Conservation (phyloP, 2,888 invertebrate species). For the Labia minor region DNA sequence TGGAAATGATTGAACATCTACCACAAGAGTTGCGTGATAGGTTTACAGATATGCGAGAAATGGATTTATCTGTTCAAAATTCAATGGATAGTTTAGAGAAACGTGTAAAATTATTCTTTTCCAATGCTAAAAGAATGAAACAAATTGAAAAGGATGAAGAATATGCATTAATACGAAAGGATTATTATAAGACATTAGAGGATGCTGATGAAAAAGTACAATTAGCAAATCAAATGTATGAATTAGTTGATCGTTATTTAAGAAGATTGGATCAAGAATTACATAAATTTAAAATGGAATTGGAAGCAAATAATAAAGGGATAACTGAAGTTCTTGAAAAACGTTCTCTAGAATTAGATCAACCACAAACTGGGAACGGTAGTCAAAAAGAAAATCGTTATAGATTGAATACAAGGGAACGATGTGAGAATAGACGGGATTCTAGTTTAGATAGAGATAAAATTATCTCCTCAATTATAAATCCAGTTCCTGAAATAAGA, state of each 20-base stretch:
- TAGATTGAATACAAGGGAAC: conserved; percentile 32
- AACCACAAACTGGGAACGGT: conserved; percentile 45
- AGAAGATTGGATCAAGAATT: conserved; percentile 79
- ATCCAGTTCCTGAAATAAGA: neutral
- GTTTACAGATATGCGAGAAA: conserved; percentile 95
- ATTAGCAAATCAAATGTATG: conserved; percentile 87
- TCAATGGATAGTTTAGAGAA: conserved; percentile 88
- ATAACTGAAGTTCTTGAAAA: conserved; percentile 93
- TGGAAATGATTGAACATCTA: conserved; percentile 98
- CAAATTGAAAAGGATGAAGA: conserved; percentile 67
- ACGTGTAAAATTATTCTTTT: conserved; percentile 75
- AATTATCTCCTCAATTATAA: neutral
- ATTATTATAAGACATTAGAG: conserved; percentile 83
- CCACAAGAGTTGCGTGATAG: conserved; percentile 94
- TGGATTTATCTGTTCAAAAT: conserved; percentile 95
- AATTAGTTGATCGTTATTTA: conserved; percentile 85
- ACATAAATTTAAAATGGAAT: conserved; percentile 95
- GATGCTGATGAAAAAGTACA: conserved; percentile 95
- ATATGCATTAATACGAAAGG: conserved; percentile 69
- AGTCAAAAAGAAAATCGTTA: conserved; percentile 78
- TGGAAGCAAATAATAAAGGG: conserved; percentile 97
- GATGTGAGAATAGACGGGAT: neutral
- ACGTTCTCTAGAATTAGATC: conserved; percentile 77
- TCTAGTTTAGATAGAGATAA: neutral
- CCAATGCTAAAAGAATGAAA: conserved; percentile 67